These are phyloP conservation scores for Agrypnia vestita DNA, from an alignment of 1,140 invertebrate genomes.

Conservation along the genomic window DNA sequence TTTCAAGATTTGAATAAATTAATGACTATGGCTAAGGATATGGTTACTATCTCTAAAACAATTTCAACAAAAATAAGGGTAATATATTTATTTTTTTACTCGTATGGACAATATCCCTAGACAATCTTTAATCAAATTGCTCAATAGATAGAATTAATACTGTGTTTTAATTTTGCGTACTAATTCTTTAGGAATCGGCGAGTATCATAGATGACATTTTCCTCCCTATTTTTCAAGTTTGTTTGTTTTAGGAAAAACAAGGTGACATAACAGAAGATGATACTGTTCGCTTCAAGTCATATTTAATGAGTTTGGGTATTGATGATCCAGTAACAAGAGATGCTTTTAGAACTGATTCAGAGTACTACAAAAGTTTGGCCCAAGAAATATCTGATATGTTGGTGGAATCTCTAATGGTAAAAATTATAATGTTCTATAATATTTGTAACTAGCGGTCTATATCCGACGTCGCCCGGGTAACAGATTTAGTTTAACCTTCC, in stretches of 20 bases:
- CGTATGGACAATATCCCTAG: too few species aligned
- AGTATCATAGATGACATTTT: too few species aligned
- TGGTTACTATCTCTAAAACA: constrained; percentile 93
- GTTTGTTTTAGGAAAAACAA: constrained; percentile 86
- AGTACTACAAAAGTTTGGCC: constrained; percentile 91
- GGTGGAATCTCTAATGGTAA: constrained; percentile 85
- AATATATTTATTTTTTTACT: not conserved
- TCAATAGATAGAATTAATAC: too few species aligned
- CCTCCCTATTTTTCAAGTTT: too few species aligned
- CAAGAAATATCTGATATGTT: constrained; percentile 90
- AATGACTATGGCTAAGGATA: constrained; percentile 97
- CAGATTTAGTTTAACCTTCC: too few species aligned
- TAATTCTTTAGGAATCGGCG: too few species aligned
- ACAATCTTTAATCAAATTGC: too few species aligned
- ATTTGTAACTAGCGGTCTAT: too few species aligned
- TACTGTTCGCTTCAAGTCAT: constrained; percentile 96
- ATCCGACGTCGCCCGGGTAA: too few species aligned
- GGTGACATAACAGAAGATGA: constrained; percentile 98
- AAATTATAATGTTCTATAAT: too few species aligned
- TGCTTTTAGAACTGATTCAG: constrained; percentile 88
- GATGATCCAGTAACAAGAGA: constrained; percentile 97
- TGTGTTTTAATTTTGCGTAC: too few species aligned
- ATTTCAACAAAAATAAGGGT: constrained; percentile 95
- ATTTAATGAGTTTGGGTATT: constrained; percentile 96
- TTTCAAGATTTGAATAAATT: constrained; percentile 97